Percentiles rank a stretch among this genome's conserved stretches.
Evolutionary conservation across 2,113 vertebrate species (phyloP).

Genomic region (Procavia capensis): DNA sequence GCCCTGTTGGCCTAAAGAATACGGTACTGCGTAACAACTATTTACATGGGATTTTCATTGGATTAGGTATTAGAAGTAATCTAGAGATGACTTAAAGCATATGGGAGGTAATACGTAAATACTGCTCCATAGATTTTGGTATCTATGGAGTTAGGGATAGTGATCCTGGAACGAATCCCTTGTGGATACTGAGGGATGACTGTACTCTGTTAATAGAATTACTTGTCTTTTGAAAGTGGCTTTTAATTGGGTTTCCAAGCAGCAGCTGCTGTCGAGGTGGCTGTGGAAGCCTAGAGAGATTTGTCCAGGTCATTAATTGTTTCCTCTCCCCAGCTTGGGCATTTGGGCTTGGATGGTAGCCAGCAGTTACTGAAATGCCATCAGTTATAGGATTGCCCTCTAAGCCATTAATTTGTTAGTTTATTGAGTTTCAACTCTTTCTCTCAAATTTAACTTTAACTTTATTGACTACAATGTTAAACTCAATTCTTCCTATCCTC

Average conservation of each 20-base stretch:
- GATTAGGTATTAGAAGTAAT: no score
- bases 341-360: neutral
- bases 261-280: neutral
- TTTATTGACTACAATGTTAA: constrained; percentile 32
- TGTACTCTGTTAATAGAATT: neutral
- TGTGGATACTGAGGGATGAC: no score
- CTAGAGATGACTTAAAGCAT: no score
- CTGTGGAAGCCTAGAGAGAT: neutral
- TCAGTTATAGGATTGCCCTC: constrained; percentile 44
- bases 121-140: no score
- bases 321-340: neutral
- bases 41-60: no score
- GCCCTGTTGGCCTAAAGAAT: no score
- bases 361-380: constrained; percentile 37
- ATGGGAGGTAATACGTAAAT: no score
- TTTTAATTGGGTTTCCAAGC: constrained; percentile 50
- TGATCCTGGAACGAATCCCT: no score
- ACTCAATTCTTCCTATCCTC: neutral
- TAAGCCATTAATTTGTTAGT: constrained; percentile 45
- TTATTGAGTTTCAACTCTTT: constrained; percentile 26
- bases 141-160: no score
- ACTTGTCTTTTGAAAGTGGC: constrained; percentile 39
- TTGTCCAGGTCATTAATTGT: neutral
- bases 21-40: no score
- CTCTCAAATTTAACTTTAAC: constrained; percentile 38